These are phyloP conservation scores for Hydrotaea cyrtoneurina DNA, from an alignment of 2,888 invertebrate genomes.

Conservation along the genomic window DNA sequence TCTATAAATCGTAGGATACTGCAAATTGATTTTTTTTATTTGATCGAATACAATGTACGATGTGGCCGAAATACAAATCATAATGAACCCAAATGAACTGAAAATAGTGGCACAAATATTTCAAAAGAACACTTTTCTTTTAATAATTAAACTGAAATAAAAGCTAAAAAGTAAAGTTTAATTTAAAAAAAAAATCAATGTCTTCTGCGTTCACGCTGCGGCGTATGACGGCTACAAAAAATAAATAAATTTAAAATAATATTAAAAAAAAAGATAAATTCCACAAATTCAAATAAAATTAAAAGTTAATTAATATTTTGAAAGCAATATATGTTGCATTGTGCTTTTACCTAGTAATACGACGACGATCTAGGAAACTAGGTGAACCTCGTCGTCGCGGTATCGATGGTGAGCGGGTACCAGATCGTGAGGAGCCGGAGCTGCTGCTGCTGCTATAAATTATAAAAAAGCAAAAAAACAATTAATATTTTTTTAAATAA, in stretches of 20 bases:
- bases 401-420: conserved; percentile 92
- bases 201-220: conserved; percentile 73
- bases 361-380: conserved; percentile 94
- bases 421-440: conserved; percentile 78
- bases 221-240: conserved; percentile 62
- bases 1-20: not conserved
- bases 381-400: conserved; percentile 96
- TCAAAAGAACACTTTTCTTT: conserved; percentile 5
- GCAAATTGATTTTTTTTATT: conserved; percentile 13
- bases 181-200: conserved; percentile 71
- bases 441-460: conserved; percentile 67
- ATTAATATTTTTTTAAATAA: conserved; percentile 3
- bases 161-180: not conserved
- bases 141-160: conserved; percentile 26
- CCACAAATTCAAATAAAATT: conserved; percentile 37
- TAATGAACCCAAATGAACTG: conserved; percentile 38
- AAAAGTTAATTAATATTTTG: conserved; percentile 10
- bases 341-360: conserved; percentile 93
- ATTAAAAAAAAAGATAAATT: conserved; percentile 55
- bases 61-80: conserved; percentile 10
- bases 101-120: conserved; percentile 20
- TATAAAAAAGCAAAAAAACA: not conserved
- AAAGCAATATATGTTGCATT: not conserved
- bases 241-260: conserved; percentile 44
- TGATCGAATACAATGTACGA: conserved; percentile 5